Percentiles rank a stretch among this genome's conserved stretches.
Evolutionary conservation across 1,140 invertebrate genomes (phyloP).

Genomic region (Melipona quadrifasciata): DNA sequence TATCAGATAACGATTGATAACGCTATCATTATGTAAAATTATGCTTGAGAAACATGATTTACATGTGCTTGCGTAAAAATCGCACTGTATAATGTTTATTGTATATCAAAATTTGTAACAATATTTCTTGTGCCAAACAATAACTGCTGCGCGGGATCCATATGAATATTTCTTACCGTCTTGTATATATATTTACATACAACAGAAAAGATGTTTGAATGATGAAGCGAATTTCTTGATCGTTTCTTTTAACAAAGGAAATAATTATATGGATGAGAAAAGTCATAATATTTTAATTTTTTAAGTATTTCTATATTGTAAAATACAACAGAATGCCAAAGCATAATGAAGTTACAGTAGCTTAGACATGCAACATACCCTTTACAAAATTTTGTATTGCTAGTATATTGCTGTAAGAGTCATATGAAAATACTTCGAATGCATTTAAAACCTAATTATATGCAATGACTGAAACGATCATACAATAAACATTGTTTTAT

Average conservation of each 20-base stretch:
- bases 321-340: conserved; percentile 62
- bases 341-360: conserved; percentile 61
- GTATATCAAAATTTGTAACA: conserved; percentile 46
- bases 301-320: conserved; percentile 54
- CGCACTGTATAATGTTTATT: conserved; percentile 24
- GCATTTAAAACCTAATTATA: conserved; percentile 24
- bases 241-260: conserved; percentile 38
- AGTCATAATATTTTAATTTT: conserved; percentile 49
- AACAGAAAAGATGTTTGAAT: neutral
- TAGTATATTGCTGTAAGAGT: conserved; percentile 20
- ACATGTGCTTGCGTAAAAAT: conserved; percentile 24
- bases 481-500: conserved; percentile 31
- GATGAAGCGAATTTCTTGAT: conserved; percentile 21
- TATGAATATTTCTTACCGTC: conserved; percentile 32
- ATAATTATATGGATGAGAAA: conserved; percentile 35
- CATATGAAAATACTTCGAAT: conserved; percentile 21
- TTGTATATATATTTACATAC: conserved; percentile 43
- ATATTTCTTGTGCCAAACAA: conserved; percentile 50
- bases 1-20: conserved; percentile 7
- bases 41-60: conserved; percentile 32
- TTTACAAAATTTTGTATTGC: conserved; percentile 47
- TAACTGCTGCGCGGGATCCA: conserved; percentile 11
- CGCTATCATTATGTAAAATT: conserved; percentile 9
- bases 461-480: conserved; percentile 12
- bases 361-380: conserved; percentile 45